Evolutionary conservation across 2,888 invertebrate species (phyloP).

Genomic region (Trissonchulus latispiculum): DNA sequence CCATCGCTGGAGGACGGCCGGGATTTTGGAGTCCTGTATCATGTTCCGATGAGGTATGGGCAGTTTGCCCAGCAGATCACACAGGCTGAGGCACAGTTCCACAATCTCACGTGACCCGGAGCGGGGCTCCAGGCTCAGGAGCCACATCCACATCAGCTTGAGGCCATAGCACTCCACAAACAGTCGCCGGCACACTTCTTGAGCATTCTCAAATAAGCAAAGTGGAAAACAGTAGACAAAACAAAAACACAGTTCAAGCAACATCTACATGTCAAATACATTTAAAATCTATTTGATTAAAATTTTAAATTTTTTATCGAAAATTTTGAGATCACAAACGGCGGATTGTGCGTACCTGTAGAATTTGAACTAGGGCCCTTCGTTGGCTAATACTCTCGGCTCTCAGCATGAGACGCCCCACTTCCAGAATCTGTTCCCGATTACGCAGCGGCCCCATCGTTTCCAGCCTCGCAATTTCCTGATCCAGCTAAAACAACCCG

Average conservation of each 20-base stretch:
- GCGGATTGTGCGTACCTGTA: no score
- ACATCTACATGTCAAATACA: no score
- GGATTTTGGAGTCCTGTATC: slow-evolving; percentile 79
- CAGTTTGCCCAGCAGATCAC: slow-evolving; percentile 68
- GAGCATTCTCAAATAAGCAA: slow-evolving; percentile 44
- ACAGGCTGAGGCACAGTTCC: slow-evolving; percentile 50
- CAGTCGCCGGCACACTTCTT: slow-evolving; percentile 50
- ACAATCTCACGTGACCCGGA: not conserved
- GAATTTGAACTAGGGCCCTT: no score
- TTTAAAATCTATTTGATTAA: no score
- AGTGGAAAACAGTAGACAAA: not conserved
- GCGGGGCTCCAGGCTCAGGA: slow-evolving; percentile 45
- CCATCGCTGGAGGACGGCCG: slow-evolving; percentile 75
- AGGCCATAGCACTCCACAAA: slow-evolving; percentile 80
- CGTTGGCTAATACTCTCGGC: slow-evolving; percentile 67
- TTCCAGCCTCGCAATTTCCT: slow-evolving; percentile 70
- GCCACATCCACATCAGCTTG: slow-evolving; percentile 80
- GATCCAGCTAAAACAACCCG: slow-evolving; percentile 59
- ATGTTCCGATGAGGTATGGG: slow-evolving; percentile 88
- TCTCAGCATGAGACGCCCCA: slow-evolving; percentile 82
- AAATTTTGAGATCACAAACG: no score
- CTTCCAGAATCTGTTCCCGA: slow-evolving; percentile 72
- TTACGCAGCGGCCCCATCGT: slow-evolving; percentile 68
- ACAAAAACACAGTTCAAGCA: slow-evolving; percentile 16
- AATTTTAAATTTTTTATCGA: no score